Conservation (phyloP, 2,888 invertebrate species). For the Meiosimyza platycephala region DNA sequence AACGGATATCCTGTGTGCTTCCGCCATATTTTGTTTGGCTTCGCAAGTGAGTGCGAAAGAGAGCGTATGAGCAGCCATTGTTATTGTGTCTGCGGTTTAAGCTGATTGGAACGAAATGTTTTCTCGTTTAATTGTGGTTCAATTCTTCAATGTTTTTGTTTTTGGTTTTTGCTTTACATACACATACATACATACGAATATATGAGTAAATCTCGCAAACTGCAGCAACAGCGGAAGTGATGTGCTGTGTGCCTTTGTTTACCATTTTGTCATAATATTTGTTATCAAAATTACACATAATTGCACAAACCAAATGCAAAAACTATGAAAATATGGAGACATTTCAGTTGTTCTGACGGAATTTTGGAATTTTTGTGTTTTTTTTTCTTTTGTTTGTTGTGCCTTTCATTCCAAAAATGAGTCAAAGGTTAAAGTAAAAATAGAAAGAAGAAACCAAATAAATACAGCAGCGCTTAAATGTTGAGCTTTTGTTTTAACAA, state of each 20-base stretch:
- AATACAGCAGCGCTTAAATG: no score
- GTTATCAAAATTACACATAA: conserved; percentile 45
- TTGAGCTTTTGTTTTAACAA: no score
- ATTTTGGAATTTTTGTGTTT: no score
- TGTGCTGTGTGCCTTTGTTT: conserved; percentile 31
- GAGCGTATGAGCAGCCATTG: no score
- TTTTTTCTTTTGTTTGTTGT: no score
- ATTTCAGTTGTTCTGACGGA: no score
- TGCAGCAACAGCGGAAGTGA: conserved; percentile 14
- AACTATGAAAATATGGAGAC: neutral
- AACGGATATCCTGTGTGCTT: no score
- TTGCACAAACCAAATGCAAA: conserved; percentile 34
- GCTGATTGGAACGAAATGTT: conserved; percentile 38
- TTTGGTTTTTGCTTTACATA: conserved; percentile 18
- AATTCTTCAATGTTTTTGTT: neutral
- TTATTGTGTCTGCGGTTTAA: conserved; percentile 19
- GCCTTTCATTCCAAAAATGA: no score
- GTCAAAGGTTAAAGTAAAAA: no score
- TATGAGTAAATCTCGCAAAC: neutral
- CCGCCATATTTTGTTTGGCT: no score
- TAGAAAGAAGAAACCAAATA: no score
- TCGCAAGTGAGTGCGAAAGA: no score
- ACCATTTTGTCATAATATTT: conserved; percentile 46
- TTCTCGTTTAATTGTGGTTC: conserved; percentile 38
- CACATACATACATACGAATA: neutral